A percentile compares a stretch with the other conserved stretches of the same genome.
These are phyloP conservation scores for Psettodes erumei DNA, from an alignment of 2,113 vertebrate species.

Conservation along the genomic window DNA sequence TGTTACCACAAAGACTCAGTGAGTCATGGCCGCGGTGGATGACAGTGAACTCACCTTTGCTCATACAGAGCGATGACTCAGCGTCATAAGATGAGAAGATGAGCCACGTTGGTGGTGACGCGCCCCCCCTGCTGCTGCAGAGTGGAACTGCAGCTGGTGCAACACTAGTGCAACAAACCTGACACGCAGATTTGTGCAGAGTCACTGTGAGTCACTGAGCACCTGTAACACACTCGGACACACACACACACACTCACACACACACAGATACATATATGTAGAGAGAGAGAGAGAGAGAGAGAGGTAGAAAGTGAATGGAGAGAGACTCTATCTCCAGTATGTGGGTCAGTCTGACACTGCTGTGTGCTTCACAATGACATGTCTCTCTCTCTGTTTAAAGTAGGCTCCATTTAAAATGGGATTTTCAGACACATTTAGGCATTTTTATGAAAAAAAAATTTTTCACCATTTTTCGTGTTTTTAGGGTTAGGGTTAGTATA, in stretches of 20 bases:
- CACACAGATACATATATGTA: constrained; percentile 1
- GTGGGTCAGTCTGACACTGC: constrained; percentile 49
- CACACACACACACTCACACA: neutral
- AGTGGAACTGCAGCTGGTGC: constrained; percentile 49
- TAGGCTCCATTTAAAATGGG: too few relatives aligned
- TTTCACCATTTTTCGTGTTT: too few relatives aligned
- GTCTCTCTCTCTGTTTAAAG: neutral
- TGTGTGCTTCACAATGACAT: constrained; percentile 13
- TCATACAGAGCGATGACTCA: too few relatives aligned
- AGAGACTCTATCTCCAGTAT: neutral
- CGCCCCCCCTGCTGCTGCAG: constrained; percentile 37
- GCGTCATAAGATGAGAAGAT: neutral
- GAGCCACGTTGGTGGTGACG: neutral
- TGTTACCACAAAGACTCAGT: too few relatives aligned
- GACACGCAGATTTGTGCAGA: constrained; percentile 35
- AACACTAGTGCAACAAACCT: constrained; percentile 52
- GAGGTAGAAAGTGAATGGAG: neutral
- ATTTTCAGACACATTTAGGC: too few relatives aligned
- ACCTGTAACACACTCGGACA: neutral
- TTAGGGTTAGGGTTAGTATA: too few relatives aligned
- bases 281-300: too few relatives aligned
- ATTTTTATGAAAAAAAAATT: too few relatives aligned
- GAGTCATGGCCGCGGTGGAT: too few relatives aligned
- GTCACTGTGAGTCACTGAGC: constrained; percentile 62
- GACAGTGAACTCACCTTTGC: too few relatives aligned